Percentiles rank a stretch among this genome's conserved stretches.
These are phyloP conservation scores for Podilymbus podiceps DNA, from an alignment of 2,113 vertebrate species.

Conservation along the genomic window DNA sequence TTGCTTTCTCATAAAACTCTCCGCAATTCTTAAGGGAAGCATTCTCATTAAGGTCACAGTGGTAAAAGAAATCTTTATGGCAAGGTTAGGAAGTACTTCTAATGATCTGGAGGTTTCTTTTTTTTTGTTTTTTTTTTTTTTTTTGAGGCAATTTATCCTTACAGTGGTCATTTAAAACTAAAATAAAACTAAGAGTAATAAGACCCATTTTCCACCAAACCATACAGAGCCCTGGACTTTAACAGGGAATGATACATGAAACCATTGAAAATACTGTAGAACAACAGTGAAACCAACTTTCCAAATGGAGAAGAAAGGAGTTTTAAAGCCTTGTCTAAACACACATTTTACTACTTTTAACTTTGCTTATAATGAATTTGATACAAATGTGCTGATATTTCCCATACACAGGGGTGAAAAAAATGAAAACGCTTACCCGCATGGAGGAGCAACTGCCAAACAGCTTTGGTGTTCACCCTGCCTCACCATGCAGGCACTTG, in stretches of 20 bases:
- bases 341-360: not conserved
- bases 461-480: not conserved
- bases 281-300: not conserved
- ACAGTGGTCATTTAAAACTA: constrained; percentile 12
- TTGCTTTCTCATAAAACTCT: constrained; percentile 31
- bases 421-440: not conserved
- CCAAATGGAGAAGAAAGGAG: not conserved
- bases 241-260: not conserved
- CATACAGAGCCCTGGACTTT: not conserved
- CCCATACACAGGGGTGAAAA: not conserved
- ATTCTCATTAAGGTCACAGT: constrained; percentile 22
- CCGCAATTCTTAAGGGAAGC: not conserved
- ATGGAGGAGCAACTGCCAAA: not conserved
- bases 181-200: constrained; percentile 28
- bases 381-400: not conserved
- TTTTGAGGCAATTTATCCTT: constrained; percentile 33
- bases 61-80: constrained; percentile 22
- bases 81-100: constrained; percentile 11
- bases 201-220: constrained; percentile 9
- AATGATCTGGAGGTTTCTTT: constrained; percentile 16
- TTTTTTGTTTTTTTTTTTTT: constrained; percentile 43
- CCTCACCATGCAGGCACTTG: not conserved
- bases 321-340: not conserved
- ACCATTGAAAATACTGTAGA: not conserved
- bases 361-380: not conserved